A percentile compares a stretch with the other conserved stretches of the same genome.
Conservation (phyloP, 2,113 vertebrate genomes). For the Pseudopipra pipra region DNA sequence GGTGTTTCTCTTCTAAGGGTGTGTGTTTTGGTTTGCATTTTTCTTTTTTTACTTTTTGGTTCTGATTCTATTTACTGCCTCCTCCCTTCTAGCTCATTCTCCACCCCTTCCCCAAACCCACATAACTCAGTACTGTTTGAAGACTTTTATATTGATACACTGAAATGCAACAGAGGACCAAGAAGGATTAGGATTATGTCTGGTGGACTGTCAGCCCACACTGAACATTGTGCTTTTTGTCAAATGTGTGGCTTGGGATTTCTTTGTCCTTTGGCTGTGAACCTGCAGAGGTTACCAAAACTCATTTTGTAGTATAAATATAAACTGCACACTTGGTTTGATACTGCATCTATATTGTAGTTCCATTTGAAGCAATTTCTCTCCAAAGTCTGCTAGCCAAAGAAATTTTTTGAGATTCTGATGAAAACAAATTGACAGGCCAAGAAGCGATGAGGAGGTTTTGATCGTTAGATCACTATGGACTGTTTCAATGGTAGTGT, state of each 20-base stretch:
- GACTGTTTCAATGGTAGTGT: not conserved
- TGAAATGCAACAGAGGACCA: slow-evolving; percentile 56
- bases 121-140: not conserved
- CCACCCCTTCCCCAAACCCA: not conserved
- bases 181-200: slow-evolving; percentile 42
- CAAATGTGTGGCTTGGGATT: slow-evolving; percentile 56
- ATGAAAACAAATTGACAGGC: slow-evolving; percentile 69
- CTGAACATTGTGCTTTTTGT: slow-evolving; percentile 37
- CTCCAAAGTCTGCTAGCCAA: slow-evolving; percentile 97
- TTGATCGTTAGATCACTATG: not conserved
- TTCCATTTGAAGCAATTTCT: slow-evolving; percentile 85
- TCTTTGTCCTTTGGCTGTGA: slow-evolving; percentile 65
- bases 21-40: not conserved
- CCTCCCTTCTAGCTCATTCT: not conserved
- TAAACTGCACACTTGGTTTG: slow-evolving; percentile 69
- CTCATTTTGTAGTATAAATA: slow-evolving; percentile 72
- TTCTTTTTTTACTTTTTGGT: not conserved
- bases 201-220: slow-evolving; percentile 21
- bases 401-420: slow-evolving; percentile 85
- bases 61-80: not conserved
- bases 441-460: slow-evolving; percentile 9
- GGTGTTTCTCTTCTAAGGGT: not conserved
- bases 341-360: slow-evolving; percentile 62
- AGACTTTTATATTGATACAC: not conserved
- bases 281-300: slow-evolving; percentile 70